Evolutionary conservation across 2,888 invertebrate species (phyloP), one percentile per base, ranked within the genome.

Genomic region (Agonopterix alstromeriana): DNA sequence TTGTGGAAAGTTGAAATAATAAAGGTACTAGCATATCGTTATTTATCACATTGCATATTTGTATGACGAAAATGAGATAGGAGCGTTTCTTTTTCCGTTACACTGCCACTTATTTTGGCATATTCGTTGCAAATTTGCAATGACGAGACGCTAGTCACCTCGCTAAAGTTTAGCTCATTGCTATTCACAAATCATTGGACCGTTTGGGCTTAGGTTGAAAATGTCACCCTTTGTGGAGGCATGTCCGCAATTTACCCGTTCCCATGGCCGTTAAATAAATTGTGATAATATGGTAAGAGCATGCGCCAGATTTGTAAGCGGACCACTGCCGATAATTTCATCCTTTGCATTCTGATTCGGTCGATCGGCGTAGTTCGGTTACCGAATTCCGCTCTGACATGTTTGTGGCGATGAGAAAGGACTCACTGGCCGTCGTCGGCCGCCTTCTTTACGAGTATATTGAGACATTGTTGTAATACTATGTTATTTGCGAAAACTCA

Each of bases 321-420:
- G 62, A 62, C 58, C 60, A 60, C 66, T 70, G 65, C 58, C 62
- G 66, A 73, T 80, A 73, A 76, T 77, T 73, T 70, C 71, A 73
- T 73, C 67, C 68, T 73, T 67, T 76, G 77, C 69, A 78, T 79
- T 71, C 67, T 70, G 70, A 77, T 78, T 66, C 57, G 56, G 59
- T 53, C 50, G 60, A 55, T 57, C 54, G 60, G 36, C 49, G 63
- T 27, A 27, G 27, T 27, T 27, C 7, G 27, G 63, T 66, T 58
- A 59, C 57, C 64, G 58, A 67, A 69, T 67, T 67, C 58, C 58
- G 56, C 56, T 57, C 58, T 69, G 64, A 65, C 65, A 68, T 71
- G 65, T 65, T 65, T 67, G 68, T 61, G 65, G 67, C 63, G 57
- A 60, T 69, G 67, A 61, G 62, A 60, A 61, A 48, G 58, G 57